Percentiles rank a stretch among this genome's conserved stretches.
phyloP scores from a whole-genome alignment of 2,888 invertebrate genomes.

The Hoplodrina blanda region DNA sequence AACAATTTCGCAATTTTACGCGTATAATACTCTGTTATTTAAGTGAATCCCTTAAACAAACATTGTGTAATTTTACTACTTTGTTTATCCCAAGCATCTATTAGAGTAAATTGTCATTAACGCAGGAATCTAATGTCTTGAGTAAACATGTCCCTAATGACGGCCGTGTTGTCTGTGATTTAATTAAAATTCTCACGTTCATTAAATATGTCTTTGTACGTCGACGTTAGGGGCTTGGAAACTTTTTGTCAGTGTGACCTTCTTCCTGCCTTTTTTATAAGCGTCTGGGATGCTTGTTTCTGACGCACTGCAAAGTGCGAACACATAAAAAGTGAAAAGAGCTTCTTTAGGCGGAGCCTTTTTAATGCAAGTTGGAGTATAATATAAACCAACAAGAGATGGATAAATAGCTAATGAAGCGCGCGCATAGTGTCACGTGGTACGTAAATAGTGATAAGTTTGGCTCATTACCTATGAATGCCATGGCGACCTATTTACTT shows the following conservation, averaged over 20 bases:
- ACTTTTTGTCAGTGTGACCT: constrained; percentile 57
- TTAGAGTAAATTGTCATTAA: constrained; percentile 64
- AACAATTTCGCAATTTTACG: constrained; percentile 40
- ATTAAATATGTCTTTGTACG: constrained; percentile 58
- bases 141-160: constrained; percentile 65
- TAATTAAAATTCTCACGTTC: constrained; percentile 65
- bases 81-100: constrained; percentile 53
- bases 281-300: constrained; percentile 43
- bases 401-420: constrained; percentile 41
- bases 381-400: constrained; percentile 28
- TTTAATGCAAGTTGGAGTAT: constrained; percentile 45
- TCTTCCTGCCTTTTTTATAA: constrained; percentile 56
- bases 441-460: constrained; percentile 43
- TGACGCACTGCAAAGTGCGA: constrained; percentile 54
- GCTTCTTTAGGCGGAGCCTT: constrained; percentile 34
- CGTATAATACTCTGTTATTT: constrained; percentile 41
- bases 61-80: constrained; percentile 52
- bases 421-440: constrained; percentile 16
- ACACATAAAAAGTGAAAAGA: constrained; percentile 51
- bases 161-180: constrained; percentile 62
- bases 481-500: constrained; percentile 48
- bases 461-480: constrained; percentile 50
- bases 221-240: constrained; percentile 46
- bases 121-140: constrained; percentile 62
- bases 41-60: constrained; percentile 37